Percentiles rank a stretch among this genome's conserved stretches.
These are phyloP conservation scores for Cecropterus lyciades DNA, from an alignment of 1,140 invertebrate species.

Conservation along the genomic window DNA sequence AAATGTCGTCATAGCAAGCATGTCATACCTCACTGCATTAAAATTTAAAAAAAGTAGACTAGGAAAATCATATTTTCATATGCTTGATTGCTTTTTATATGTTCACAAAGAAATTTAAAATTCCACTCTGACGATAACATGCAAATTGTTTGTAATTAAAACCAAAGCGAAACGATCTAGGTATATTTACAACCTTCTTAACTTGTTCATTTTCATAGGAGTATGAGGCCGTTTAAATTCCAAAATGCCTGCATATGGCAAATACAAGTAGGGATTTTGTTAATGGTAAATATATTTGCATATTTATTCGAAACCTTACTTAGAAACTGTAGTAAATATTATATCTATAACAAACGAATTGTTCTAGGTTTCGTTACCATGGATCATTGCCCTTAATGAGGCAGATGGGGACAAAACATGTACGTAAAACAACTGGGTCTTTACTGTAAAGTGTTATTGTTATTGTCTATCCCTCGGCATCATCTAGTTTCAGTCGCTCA, in stretches of 20 bases:
- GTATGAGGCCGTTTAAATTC: slow-evolving; percentile 28
- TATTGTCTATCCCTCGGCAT: neutral
- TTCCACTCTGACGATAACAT: slow-evolving; percentile 18
- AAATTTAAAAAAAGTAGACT: too few species aligned
- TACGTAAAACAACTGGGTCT: slow-evolving; percentile 39
- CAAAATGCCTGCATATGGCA: slow-evolving; percentile 38
- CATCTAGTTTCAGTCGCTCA: too few species aligned
- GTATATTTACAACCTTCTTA: slow-evolving; percentile 15
- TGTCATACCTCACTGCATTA: too few species aligned
- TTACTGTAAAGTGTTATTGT: slow-evolving; percentile 37
- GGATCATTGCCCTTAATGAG: slow-evolving; percentile 40
- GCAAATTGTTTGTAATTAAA: slow-evolving; percentile 56
- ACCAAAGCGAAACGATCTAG: slow-evolving; percentile 49
- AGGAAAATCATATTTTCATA: too few species aligned
- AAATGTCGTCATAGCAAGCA: too few species aligned
- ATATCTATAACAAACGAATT: slow-evolving; percentile 12
- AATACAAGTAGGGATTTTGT: slow-evolving; percentile 44
- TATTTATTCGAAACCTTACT: too few species aligned
- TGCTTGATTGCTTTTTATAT: too few species aligned
- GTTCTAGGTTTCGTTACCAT: slow-evolving; percentile 47
- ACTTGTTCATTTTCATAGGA: slow-evolving; percentile 16
- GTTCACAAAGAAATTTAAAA: too few species aligned
- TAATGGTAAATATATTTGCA: slow-evolving; percentile 42
- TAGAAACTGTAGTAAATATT: neutral
- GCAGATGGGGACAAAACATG: slow-evolving; percentile 43